Base-by-base conservation (phyloP, 2,888 invertebrate species). In the Cistogaster globosa region DNA sequence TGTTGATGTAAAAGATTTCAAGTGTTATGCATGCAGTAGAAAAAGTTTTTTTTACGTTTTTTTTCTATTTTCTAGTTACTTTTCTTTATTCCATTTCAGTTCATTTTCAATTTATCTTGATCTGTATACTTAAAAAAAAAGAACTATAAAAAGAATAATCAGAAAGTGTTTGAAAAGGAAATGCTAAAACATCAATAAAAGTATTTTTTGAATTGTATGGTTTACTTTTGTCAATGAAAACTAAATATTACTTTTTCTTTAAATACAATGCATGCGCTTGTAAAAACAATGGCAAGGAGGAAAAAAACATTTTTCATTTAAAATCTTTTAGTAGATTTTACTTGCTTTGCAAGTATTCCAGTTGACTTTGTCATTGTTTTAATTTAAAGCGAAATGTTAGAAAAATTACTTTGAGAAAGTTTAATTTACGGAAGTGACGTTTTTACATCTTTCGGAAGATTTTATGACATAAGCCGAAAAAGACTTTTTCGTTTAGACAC, bases 1-100 rank as follows among this genome's bases (percentile, higher is more conserved):
- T 53, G 53, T 60, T 74, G 65, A 68, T 78, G 69, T 74, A 69
- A 85, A 74, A 78, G 78, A 82, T 82, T 82, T 78, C 9, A 82
- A 82, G 69, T 72, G 60, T 80, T 76, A 22, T 67, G 67, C 71
- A 62, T 81, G 80, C 63, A 74, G 36, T 63, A 14, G 55, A 42
- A 71, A 9, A 55, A 32, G 36, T 22, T 32, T 26, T 74, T 18
- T 38, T 55, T 63, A 3, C 8, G 9, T 11, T 63, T 7, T 48
- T 75, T n/a, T 58, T 53, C 36, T 45, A 1, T 16, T 63, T 32
- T 16, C 14, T 11, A 20, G 26, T 65, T 57, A 48, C 62, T 71
- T 65, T 60, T 65, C 65, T 76, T 48, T 67, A 71, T 81, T 81
- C 69, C 53, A 72, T 81, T 81, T 77, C 45, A 72, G 72, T 72